phyloP scores from a whole-genome alignment of 2,888 invertebrate genomes.

The Callinectes sapidus region DNA sequence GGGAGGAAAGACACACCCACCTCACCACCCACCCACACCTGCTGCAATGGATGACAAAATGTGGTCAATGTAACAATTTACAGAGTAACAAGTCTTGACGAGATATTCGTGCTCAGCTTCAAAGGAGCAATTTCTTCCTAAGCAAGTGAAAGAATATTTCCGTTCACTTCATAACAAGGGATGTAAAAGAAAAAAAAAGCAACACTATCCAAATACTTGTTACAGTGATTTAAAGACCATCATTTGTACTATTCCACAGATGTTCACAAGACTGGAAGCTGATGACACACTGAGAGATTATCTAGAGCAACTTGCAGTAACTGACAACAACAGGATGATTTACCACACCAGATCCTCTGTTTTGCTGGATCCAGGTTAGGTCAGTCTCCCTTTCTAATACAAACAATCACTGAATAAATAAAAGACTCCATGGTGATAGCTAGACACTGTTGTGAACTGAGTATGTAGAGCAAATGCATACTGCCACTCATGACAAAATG shows the following conservation, averaged over 20 bases:
- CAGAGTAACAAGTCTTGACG: background rate
- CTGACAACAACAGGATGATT: background rate
- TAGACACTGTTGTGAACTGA: background rate
- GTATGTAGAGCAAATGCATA: background rate
- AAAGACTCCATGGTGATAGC: slow-evolving; percentile 6
- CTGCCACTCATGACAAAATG: background rate
- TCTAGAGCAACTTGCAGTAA: background rate
- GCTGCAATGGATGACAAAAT: slow-evolving; percentile 20
- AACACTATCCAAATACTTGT: background rate
- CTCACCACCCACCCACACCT: slow-evolving; percentile 24
- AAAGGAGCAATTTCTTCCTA: background rate
- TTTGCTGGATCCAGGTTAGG: background rate
- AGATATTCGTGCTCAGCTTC: background rate
- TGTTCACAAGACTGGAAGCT: slow-evolving; percentile 24
- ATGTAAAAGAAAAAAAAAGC: background rate
- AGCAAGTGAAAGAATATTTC: background rate
- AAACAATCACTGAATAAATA: slow-evolving; percentile 8
- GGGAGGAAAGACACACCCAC: background rate
- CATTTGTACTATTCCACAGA: slow-evolving; percentile 33
- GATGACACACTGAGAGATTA: background rate
- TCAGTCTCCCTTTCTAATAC: background rate
- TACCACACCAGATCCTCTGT: background rate
- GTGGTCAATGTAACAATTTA: background rate
- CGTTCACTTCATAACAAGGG: background rate
- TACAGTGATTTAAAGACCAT: background rate